These are phyloP conservation scores for Calypte anna DNA, from an alignment of 2,113 vertebrate genomes.

Conservation along the genomic window DNA sequence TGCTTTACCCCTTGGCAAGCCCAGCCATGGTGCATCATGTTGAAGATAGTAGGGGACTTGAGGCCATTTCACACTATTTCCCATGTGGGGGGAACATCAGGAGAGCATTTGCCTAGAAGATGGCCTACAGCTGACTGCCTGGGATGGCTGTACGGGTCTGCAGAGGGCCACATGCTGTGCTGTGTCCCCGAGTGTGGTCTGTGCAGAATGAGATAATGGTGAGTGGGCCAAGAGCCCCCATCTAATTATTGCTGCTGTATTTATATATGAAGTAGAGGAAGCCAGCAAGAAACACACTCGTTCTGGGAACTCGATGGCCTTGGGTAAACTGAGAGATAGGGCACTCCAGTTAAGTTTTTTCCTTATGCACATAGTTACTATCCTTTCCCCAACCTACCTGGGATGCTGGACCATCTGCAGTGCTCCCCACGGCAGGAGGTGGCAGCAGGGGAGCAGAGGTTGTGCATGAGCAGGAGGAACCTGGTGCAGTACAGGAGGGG, in stretches of 20 bases:
- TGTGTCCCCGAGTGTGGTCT: background rate
- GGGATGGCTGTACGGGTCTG: background rate
- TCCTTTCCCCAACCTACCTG: background rate
- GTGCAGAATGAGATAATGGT: background rate
- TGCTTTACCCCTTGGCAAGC: background rate
- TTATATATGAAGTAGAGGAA: background rate
- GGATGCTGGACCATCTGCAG: background rate
- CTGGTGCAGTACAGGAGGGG: rapidly evolving
- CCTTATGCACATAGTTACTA: background rate
- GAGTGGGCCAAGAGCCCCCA: slow-evolving; percentile 14
- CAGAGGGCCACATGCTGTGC: background rate
- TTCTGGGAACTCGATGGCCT: background rate
- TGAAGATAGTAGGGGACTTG: background rate
- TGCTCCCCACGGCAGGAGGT: background rate
- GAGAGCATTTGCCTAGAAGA: background rate
- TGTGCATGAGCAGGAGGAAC: background rate
- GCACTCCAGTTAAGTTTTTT: background rate
- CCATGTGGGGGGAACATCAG: background rate
- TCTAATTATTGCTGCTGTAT: background rate
- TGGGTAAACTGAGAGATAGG: slow-evolving; percentile 7
- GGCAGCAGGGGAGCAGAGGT: rapidly evolving
- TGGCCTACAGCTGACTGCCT: background rate
- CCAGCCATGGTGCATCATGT: rapidly evolving
- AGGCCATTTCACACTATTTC: background rate
- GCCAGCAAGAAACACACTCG: background rate